These are phyloP conservation scores for Sus cebifrons DNA, from an alignment of 2,797 vertebrate genomes.

Conservation along the genomic window DNA sequence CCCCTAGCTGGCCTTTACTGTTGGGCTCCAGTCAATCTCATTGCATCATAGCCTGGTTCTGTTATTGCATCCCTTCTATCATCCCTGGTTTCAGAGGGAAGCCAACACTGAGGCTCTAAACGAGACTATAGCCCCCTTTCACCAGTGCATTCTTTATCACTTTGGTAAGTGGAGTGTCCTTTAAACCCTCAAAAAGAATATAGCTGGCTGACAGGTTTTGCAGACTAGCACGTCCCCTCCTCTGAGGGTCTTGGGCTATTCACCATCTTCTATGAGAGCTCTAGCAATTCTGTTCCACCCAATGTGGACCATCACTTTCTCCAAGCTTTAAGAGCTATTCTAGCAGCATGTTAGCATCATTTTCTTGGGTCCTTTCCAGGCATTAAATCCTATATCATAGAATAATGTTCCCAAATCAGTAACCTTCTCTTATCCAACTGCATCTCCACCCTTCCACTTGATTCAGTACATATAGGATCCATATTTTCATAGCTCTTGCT, in stretches of 20 bases:
- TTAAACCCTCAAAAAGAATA: slow-evolving; percentile 7
- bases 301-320: background rate
- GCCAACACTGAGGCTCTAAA: background rate
- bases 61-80: background rate
- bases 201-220: background rate
- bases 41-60: background rate
- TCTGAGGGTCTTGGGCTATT: background rate
- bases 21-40: background rate
- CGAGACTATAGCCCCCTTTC: background rate
- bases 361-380: background rate
- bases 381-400: background rate
- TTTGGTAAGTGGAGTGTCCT: background rate
- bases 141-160: background rate
- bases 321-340: background rate
- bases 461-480: background rate
- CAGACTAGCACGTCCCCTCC: background rate
- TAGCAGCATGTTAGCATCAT: background rate
- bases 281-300: background rate
- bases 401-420: background rate
- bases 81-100: background rate
- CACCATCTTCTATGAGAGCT: background rate
- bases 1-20: background rate
- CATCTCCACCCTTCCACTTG: background rate
- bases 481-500: background rate
- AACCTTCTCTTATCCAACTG: background rate